phyloP scores from a whole-genome alignment of 2,113 vertebrate species.

The Thermophis baileyi region DNA sequence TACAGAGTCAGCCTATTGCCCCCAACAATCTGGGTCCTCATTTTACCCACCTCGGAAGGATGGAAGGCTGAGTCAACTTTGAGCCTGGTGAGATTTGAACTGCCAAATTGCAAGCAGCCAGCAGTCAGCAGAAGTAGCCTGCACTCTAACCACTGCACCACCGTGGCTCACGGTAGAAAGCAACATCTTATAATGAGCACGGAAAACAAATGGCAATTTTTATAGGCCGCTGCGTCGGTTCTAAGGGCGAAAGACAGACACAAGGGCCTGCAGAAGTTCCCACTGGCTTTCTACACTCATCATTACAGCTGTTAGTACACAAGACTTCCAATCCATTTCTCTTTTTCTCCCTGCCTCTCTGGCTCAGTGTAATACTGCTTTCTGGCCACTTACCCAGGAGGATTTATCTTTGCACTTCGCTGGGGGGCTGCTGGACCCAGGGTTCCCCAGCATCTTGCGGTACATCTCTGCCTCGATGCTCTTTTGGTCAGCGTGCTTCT shows the following conservation, averaged over 20 bases:
- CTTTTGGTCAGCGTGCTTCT: conserved; percentile 87
- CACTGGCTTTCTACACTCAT: not conserved
- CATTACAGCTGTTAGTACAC: not conserved
- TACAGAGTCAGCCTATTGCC: no score
- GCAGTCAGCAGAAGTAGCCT: no score
- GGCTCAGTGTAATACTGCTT: not conserved
- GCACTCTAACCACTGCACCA: no score
- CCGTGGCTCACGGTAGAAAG: no score
- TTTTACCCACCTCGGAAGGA: no score
- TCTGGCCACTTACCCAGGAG: conserved; percentile 80
- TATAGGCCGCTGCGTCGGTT: not conserved
- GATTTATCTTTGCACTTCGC: conserved; percentile 75
- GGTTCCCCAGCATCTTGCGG: conserved; percentile 95
- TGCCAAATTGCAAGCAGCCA: no score
- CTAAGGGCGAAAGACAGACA: not conserved
- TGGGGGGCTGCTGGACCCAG: conserved; percentile 46
- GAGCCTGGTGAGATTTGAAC: no score
- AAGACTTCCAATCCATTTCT: not conserved
- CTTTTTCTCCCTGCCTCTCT: not conserved
- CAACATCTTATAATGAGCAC: not conserved
- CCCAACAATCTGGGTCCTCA: no score
- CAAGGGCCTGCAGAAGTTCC: not conserved
- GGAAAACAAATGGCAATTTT: not conserved
- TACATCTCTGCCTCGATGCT: conserved; percentile 91
- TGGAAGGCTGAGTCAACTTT: no score